Percentiles rank a stretch among this genome's conserved stretches.
These are phyloP conservation scores for Brachyistius frenatus DNA, from an alignment of 2,113 vertebrate genomes.

Conservation along the genomic window DNA sequence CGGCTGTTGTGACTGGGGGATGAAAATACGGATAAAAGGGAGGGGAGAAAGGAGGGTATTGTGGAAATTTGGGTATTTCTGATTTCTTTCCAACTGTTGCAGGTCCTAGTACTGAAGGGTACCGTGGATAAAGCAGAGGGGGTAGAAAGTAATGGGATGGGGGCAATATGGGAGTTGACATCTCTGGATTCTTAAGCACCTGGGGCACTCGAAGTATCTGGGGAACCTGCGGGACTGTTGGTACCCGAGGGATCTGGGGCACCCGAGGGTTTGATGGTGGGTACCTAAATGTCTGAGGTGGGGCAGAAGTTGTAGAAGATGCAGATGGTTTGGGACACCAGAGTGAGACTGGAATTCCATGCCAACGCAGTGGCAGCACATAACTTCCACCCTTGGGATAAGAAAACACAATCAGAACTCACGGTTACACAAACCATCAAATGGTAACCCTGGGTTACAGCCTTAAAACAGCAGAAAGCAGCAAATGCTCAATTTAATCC, in stretches of 20 bases:
- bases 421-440: no score
- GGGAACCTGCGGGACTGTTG: background rate
- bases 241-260: background rate
- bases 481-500: no score
- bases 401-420: background rate
- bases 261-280: background rate
- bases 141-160: background rate
- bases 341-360: constrained; percentile 61
- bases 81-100: background rate
- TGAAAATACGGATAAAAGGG: background rate
- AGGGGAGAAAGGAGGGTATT: background rate
- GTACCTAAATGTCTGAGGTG: background rate
- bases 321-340: constrained; percentile 41
- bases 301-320: background rate
- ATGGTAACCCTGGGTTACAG: no score
- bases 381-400: constrained; percentile 52
- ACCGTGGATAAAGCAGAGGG: background rate
- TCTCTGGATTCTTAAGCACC: background rate
- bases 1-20: background rate
- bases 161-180: background rate
- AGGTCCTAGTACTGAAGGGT: background rate
- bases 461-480: no score
- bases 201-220: background rate
- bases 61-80: background rate
- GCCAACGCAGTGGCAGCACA: constrained; percentile 67